Conservation (phyloP, 1,140 invertebrate species). For the Vanessa atalanta region DNA sequence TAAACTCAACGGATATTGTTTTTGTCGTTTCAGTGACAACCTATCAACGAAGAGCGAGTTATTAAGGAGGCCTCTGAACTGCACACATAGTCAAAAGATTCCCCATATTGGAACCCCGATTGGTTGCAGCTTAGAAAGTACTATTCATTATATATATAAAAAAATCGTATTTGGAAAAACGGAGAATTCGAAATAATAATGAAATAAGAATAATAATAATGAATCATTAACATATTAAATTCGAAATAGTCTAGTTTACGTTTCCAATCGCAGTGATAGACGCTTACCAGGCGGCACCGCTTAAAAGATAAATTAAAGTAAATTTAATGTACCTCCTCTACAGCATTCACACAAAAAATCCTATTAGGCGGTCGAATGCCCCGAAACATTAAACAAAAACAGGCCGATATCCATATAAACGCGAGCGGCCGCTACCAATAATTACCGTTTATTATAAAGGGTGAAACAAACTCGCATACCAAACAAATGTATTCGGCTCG, state of each 20-base stretch:
- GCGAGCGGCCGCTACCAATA: conserved; percentile 58
- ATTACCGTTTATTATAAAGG: conserved; percentile 71
- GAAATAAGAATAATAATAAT: background rate
- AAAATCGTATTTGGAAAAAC: no score
- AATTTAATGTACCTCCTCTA: conserved; percentile 60
- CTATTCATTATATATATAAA: no score
- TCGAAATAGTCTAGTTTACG: conserved; percentile 17
- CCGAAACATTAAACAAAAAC: conserved; percentile 66
- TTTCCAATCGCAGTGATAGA: conserved; percentile 45
- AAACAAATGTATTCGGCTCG: conserved; percentile 47
- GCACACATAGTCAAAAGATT: no score
- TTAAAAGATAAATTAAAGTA: conserved; percentile 59
- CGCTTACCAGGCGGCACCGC: conserved; percentile 43
- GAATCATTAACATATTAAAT: background rate
- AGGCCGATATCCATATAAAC: conserved; percentile 35
- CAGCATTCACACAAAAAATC: conserved; percentile 53
- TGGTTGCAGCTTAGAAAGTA: no score
- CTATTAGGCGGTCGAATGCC: conserved; percentile 63
- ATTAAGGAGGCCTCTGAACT: no score
- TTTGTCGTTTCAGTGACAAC: no score
- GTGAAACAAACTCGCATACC: conserved; percentile 70
- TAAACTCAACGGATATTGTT: no score
- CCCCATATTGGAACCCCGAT: no score
- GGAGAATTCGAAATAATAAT: no score
- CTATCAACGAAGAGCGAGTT: no score